Evolutionary conservation across 1,140 invertebrate species (phyloP).

Genomic region (Druon quercuslanigerum): DNA sequence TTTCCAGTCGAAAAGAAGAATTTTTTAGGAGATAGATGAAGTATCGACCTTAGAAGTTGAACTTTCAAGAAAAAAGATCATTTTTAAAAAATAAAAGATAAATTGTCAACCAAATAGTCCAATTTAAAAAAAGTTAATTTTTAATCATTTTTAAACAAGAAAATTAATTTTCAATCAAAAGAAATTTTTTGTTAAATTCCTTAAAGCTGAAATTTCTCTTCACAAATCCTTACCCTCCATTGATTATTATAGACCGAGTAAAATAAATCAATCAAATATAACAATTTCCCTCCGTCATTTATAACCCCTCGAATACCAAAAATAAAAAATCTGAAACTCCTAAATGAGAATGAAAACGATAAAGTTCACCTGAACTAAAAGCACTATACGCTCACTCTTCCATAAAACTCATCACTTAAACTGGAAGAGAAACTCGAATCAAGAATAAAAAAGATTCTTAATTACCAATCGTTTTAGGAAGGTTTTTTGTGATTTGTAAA

Average conservation of each 20-base stretch:
- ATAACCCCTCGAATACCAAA: neutral
- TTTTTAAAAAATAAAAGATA: no score
- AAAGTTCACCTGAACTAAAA: neutral
- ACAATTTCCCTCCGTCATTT: neutral
- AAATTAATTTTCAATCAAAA: no score
- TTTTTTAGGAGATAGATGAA: no score
- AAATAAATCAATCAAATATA: neutral
- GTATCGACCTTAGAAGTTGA: no score
- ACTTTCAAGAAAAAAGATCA: no score
- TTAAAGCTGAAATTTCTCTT: no score
- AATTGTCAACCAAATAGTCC: no score
- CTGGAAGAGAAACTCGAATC: neutral
- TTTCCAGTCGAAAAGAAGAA: no score
- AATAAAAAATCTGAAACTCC: neutral
- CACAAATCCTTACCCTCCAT: neutral
- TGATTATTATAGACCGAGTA: neutral
- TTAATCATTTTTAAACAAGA: no score
- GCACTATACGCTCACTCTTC: neutral
- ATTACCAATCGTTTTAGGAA: neutral
- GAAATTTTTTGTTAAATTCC: no score
- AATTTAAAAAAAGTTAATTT: no score
- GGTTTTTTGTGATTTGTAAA: neutral
- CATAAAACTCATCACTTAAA: conserved; percentile 6
- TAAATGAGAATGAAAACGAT: neutral
- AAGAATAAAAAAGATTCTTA: neutral